Percentiles rank a stretch among this genome's conserved stretches.
Conservation (phyloP, 2,113 vertebrate genomes). For the Benthochromis sp. region DNA sequence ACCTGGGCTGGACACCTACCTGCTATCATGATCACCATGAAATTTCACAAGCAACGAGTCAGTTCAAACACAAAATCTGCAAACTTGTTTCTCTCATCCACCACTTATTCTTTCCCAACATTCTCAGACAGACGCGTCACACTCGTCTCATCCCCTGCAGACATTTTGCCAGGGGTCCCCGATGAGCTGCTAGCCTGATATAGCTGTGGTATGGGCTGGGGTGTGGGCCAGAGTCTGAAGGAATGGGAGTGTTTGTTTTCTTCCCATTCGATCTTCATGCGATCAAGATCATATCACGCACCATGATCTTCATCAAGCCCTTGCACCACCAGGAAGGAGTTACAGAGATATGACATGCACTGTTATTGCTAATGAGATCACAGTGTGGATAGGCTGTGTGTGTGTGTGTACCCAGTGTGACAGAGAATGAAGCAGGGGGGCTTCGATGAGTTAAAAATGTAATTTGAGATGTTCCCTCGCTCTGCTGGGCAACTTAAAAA, state of each 20-base stretch:
- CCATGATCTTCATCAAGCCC: background rate
- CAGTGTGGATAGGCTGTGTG: background rate
- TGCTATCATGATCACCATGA: background rate
- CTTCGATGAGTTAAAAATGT: background rate
- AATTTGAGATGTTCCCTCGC: slow-evolving; percentile 28
- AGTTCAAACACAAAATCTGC: background rate
- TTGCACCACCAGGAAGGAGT: background rate
- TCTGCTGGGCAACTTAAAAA: slow-evolving; percentile 30
- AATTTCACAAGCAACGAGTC: background rate
- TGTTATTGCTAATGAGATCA: slow-evolving; percentile 26
- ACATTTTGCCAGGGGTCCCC: background rate
- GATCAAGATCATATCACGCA: background rate
- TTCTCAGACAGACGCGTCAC: slow-evolving; percentile 61
- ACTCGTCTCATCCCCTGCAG: background rate
- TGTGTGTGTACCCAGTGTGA: background rate
- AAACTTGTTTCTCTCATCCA: background rate
- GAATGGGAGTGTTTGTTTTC: slow-evolving; percentile 30
- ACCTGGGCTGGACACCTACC: slow-evolving; percentile 42
- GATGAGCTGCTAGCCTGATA: slow-evolving; percentile 6
- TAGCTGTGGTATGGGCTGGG: slow-evolving; percentile 7
- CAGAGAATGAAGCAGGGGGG: background rate
- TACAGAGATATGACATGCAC: background rate
- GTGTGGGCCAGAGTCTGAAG: background rate
- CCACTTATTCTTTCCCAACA: slow-evolving; percentile 12
- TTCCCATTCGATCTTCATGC: background rate